Evolutionary conservation across 2,888 invertebrate genomes (phyloP).

Genomic region (Temnothorax unifasciatus): DNA sequence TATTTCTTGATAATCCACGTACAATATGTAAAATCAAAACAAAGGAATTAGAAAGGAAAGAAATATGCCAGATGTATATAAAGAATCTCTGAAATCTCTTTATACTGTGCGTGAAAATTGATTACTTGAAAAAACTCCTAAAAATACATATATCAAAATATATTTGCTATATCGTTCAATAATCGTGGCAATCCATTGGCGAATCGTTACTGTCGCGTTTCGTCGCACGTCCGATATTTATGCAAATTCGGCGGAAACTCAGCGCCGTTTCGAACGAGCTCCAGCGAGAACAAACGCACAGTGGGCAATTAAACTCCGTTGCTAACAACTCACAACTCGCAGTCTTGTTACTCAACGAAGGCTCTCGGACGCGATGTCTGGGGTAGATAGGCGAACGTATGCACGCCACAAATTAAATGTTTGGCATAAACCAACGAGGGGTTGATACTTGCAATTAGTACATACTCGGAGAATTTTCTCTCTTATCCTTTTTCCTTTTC

Average conservation of each 20-base stretch:
- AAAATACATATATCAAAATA: background rate
- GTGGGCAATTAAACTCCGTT: conserved; percentile 66
- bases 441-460: conserved; percentile 58
- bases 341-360: conserved; percentile 74
- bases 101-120: background rate
- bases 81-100: background rate
- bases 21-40: background rate
- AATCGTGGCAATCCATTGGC: background rate
- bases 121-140: background rate
- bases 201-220: background rate
- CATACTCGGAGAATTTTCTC: conserved; percentile 39
- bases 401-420: conserved; percentile 74
- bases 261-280: conserved; percentile 22
- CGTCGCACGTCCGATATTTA: conserved; percentile 8
- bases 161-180: background rate
- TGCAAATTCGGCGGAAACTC: conserved; percentile 34
- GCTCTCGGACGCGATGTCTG: conserved; percentile 74
- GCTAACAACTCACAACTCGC: conserved; percentile 58
- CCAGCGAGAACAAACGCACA: conserved; percentile 55
- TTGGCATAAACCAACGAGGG: conserved; percentile 62
- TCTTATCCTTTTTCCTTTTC: background rate
- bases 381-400: conserved; percentile 76
- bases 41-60: background rate
- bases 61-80: background rate
- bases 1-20: background rate